Percentiles rank a stretch among this genome's conserved stretches.
These are phyloP conservation scores for Semnornis frantzii DNA, from an alignment of 2,113 vertebrate species.

Conservation along the genomic window DNA sequence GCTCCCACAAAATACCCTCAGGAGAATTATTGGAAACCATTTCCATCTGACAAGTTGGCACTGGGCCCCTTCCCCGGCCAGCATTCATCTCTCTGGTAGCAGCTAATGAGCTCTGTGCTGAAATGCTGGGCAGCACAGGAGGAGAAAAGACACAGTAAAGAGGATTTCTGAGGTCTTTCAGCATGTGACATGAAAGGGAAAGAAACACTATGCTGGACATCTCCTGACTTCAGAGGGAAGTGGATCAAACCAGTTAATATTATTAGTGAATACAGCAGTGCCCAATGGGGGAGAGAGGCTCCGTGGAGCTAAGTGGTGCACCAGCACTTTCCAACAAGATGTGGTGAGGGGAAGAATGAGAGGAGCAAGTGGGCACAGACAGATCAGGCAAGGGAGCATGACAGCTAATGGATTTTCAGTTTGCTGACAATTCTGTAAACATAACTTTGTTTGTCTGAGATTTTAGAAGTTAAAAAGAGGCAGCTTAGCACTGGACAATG, in stretches of 20 bases:
- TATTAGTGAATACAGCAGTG: background rate
- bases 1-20: constrained; percentile 9
- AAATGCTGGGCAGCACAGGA: background rate
- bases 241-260: background rate
- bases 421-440: constrained; percentile 1
- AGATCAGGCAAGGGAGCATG: background rate
- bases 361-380: background rate
- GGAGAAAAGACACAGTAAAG: background rate
- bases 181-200: background rate
- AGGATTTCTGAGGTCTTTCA: background rate
- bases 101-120: background rate
- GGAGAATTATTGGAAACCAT: constrained; percentile 18
- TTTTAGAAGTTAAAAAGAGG: constrained; percentile 24
- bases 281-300: background rate
- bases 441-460: background rate
- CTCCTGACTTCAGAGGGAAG: background rate
- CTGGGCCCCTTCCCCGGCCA: background rate
- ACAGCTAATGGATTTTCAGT: background rate
- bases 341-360: background rate
- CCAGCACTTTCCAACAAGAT: background rate
- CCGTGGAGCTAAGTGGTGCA: rapidly evolving
- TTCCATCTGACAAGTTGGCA: constrained; percentile 15
- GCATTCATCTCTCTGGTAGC: background rate
- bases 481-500: constrained; percentile 9
- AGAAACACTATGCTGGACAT: background rate